A percentile compares a stretch with the other conserved stretches of the same genome.
Evolutionary conservation across 2,113 vertebrate genomes (phyloP).

Genomic region (Gambusia affinis): DNA sequence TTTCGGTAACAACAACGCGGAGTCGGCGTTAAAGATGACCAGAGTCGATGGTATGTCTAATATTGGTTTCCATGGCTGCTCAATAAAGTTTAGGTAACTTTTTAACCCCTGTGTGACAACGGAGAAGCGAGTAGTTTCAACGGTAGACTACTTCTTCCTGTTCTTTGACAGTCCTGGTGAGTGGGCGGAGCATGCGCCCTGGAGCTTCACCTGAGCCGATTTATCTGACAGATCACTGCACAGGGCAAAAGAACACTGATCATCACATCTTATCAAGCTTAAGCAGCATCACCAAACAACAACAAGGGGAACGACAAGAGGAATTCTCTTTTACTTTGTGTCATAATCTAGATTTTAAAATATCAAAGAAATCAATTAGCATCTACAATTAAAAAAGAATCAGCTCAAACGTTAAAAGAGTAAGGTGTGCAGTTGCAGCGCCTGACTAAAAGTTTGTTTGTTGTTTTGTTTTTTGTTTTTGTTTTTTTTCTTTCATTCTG

Average conservation of each 20-base stretch:
- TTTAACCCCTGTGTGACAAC: constrained; percentile 56
- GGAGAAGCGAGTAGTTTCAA: constrained; percentile 10
- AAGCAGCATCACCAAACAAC: not conserved
- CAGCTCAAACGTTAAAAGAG: not conserved
- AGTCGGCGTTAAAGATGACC: constrained; percentile 20
- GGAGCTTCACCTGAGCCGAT: constrained; percentile 73
- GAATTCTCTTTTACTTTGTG: not conserved
- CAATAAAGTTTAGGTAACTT: constrained; percentile 53
- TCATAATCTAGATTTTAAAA: not conserved
- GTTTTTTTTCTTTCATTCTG: not conserved
- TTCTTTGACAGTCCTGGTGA: constrained; percentile 58
- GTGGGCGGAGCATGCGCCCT: constrained; percentile 54
- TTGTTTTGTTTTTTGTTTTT: not conserved
- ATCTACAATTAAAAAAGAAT: not conserved
- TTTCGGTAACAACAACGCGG: constrained; percentile 19
- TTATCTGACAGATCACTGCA: constrained; percentile 12
- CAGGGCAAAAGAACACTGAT: not conserved
- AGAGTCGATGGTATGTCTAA: constrained; percentile 5
- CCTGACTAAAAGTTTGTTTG: not conserved
- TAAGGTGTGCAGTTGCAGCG: not conserved
- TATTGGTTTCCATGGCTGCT: constrained; percentile 57
- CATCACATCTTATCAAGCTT: not conserved
- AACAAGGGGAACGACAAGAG: not conserved
- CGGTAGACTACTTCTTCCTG: constrained; percentile 65
- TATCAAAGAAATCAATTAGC: too few relatives aligned